These are phyloP conservation scores for Catharus bicknelli DNA, from an alignment of 2,113 vertebrate genomes.

Conservation along the genomic window DNA sequence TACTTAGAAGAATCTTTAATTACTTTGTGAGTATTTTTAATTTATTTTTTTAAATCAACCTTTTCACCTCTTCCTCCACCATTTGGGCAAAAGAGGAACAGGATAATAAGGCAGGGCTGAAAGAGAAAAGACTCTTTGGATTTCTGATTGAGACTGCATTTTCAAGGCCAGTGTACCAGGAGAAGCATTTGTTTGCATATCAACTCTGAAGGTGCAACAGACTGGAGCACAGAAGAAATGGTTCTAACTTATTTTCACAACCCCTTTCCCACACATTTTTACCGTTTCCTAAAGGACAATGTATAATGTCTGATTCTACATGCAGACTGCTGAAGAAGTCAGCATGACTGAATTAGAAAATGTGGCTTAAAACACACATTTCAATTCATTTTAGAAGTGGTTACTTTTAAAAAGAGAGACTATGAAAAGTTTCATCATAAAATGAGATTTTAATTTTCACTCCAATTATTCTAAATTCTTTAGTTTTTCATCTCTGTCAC, in stretches of 20 bases:
- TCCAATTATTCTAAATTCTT: not conserved
- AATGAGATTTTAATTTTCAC: not conserved
- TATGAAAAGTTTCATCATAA: not conserved
- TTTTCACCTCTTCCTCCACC: not conserved
- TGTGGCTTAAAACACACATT: not conserved
- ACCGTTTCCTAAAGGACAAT: not conserved
- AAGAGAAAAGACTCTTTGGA: not conserved
- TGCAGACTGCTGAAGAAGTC: not conserved
- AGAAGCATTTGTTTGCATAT: not conserved
- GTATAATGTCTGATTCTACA: not conserved
- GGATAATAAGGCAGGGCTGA: not conserved
- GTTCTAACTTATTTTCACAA: not conserved
- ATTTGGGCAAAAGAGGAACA: not conserved
- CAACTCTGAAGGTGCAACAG: not conserved
- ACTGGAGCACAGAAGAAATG: not conserved
- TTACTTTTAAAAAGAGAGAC: not conserved
- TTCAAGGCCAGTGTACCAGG: not conserved
- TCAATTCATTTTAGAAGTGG: not conserved
- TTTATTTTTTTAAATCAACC: not conserved
- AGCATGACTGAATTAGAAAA: not conserved
- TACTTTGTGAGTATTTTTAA: not conserved
- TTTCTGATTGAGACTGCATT: not conserved
- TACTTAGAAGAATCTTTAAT: not conserved
- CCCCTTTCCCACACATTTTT: not conserved
- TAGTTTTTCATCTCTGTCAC: not conserved